Evolutionary conservation across 2,888 invertebrate species (phyloP), one percentile per base, ranked within the genome.

Genomic region (Noctua janthina): DNA sequence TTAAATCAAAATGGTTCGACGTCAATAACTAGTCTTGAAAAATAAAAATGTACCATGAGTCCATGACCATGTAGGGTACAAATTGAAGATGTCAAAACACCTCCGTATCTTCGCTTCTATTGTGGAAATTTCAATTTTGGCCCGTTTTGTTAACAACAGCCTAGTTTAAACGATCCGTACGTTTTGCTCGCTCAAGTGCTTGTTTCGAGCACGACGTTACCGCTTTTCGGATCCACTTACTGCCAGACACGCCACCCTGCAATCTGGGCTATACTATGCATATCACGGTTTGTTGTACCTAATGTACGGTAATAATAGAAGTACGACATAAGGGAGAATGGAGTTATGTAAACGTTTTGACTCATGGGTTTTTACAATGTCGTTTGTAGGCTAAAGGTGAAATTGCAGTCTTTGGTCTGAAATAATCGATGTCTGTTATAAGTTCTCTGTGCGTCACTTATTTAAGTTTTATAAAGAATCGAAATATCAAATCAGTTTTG

Each of bases 211-310:
- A 35, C 78, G 64, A 51, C 75, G 49, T 75, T 84, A 73, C 75
- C 72, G 77, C 67, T 84, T 77, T 87, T 84, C 84, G 75, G 56
- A 78, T 75, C 77, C 84, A 79, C 86, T 85, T 84, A 83, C 74
- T 56, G 29, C 13, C 73, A 80, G 73, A 74, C 87, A 84, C 75
- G 85, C 74, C 68, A 71, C 46, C 51, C 17, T 62, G 51, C 79
- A 67, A 87, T 77, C 74, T 73, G 59, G 66, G 39, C 49, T 78
- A 2, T 54, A 66, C 68, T 17, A 15, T 78, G 23, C 62, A 66
- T 72, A 3, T 10, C 54, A 1, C 43, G 46, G 13, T 49, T 43
- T 64, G 17, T 64, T 74, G 72, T 82, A 49, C 70, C 35, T 64
- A 66, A 46, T 20, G 35, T 62, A 68, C 20, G 74, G 66, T 29